Evolutionary conservation across 2,888 invertebrate species (phyloP), one percentile per base, ranked within the genome.

Genomic region (Silvanus unidentatus): DNA sequence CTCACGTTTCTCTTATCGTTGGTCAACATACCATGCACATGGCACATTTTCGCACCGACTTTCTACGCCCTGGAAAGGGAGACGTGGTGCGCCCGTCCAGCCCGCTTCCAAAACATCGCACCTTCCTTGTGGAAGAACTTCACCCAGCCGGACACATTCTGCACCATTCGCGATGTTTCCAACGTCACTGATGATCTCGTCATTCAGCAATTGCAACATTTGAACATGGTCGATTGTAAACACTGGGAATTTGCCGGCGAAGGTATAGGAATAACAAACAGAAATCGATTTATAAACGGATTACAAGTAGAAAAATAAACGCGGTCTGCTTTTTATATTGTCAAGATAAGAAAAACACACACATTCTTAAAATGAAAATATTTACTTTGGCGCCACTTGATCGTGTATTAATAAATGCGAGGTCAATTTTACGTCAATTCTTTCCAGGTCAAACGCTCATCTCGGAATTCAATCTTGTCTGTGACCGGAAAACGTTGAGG

Each of bases 1-100:
- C 79, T 84, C 73, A 87, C 87, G 2, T 81, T 87, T 62, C 72
- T 87, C 36, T 71, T 88, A 50, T 84, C 87, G 1, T 73, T 88
- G 37, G 82, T 86, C 73, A 87, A 87, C 61, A 78, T 88, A 58
- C 87, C 87, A 1, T 86, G 86, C 70, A 88, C 87, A 34, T 87
- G 86, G 74, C 88, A 87, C 70, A 88, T 88, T 62, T 84, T 84
- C 68, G 77, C 83, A 41, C 81, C 85, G 30, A 84, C 86, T 0
- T 88, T 88, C 69, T 84, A 82, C 76, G 82, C 82, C 40, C 79
- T 78, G 56, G 75, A 78, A 49, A 76, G 79, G 50, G 77, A 80
- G 36, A 82, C 78, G 60, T 86, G 86, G 86, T 88, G 88, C 64
- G 75, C 77, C 43, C 70, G 77, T 43, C 84, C 86, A 1, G 69